These are phyloP conservation scores for Epinephelus coioides DNA, from an alignment of 2,797 vertebrate species.

Conservation along the genomic window DNA sequence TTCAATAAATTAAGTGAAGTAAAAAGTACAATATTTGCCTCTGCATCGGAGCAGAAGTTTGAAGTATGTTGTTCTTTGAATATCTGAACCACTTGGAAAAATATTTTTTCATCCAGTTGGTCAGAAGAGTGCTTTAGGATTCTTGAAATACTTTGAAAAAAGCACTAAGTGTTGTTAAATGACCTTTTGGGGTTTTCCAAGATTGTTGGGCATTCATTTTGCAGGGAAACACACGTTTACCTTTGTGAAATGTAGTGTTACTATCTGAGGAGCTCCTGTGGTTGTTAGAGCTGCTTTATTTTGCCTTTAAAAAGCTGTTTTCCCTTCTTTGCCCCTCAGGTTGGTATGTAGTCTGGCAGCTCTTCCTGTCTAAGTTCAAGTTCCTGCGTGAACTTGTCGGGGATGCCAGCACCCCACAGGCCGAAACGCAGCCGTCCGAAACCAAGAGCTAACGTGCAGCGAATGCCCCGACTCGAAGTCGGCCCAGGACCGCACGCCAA, in stretches of 20 bases:
- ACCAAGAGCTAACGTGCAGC: constrained; percentile 85
- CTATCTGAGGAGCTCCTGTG: neutral
- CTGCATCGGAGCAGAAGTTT: too few species aligned
- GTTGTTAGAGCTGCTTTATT: neutral
- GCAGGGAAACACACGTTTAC: neutral
- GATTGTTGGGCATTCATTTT: neutral
- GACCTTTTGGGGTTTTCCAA: neutral
- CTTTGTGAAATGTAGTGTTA: too few species aligned
- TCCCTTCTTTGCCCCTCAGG: constrained; percentile 80
- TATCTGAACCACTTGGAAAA: neutral
- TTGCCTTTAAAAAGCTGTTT: neutral
- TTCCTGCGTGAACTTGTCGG: constrained; percentile 97
- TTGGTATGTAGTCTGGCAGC: constrained; percentile 99
- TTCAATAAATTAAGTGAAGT: too few species aligned
- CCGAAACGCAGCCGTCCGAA: constrained; percentile 90
- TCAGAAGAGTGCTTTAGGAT: neutral
- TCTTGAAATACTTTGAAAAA: neutral
- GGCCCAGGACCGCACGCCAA: constrained; percentile 89
- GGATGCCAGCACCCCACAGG: constrained; percentile 92
- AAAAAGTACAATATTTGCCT: too few species aligned
- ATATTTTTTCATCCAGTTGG: neutral
- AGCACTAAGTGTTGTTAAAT: neutral
- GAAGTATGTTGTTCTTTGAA: too few species aligned
- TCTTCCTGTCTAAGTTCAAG: constrained; percentile 99
- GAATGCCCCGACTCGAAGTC: constrained; percentile 77